phyloP scores from a whole-genome alignment of 92 coral and sea anemone species.

The Isaurus tuberculatus region DNA sequence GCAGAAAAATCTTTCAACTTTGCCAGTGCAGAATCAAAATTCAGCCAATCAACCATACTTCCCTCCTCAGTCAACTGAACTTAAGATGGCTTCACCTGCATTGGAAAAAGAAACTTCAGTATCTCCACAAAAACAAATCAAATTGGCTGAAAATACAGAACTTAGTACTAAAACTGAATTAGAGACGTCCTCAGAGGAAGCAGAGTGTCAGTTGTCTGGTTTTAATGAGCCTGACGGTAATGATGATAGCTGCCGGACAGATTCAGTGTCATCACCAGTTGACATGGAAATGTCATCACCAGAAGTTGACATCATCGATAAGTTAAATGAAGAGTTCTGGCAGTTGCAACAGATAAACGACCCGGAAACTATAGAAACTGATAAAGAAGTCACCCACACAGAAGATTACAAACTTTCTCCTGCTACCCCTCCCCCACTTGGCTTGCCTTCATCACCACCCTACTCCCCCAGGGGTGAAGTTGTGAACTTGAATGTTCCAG shows the following conservation, averaged over 20 bases:
- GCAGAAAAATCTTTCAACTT: background rate
- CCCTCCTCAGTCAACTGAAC: conserved; percentile 1
- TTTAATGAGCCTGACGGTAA: conserved; percentile 1
- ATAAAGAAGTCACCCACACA: background rate
- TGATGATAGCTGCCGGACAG: background rate
- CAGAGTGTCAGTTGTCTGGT: background rate
- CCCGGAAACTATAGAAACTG: background rate
- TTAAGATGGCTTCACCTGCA: background rate
- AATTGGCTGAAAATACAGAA: background rate
- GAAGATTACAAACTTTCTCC: conserved; percentile 12
- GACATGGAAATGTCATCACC: conserved; percentile 97
- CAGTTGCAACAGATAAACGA: conserved; percentile 57
- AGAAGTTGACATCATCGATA: conserved; percentile 90
- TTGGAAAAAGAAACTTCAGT: background rate
- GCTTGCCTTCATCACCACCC: conserved; percentile 10
- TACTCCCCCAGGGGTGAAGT: conserved; percentile 13
- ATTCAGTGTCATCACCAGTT: conserved; percentile 60
- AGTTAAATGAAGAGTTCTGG: conserved; percentile 94
- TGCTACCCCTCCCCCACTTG: conserved; percentile 43
- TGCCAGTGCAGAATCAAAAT: conserved; percentile 27
- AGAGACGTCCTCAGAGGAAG: background rate
- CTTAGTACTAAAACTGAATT: background rate
- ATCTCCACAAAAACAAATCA: background rate
- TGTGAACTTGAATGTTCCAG: conserved; percentile 17
- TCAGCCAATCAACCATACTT: conserved; percentile 1